Percentiles rank a stretch among this genome's conserved stretches.
phyloP scores from a whole-genome alignment of 2,888 invertebrate species.

The Pandemis heparana region DNA sequence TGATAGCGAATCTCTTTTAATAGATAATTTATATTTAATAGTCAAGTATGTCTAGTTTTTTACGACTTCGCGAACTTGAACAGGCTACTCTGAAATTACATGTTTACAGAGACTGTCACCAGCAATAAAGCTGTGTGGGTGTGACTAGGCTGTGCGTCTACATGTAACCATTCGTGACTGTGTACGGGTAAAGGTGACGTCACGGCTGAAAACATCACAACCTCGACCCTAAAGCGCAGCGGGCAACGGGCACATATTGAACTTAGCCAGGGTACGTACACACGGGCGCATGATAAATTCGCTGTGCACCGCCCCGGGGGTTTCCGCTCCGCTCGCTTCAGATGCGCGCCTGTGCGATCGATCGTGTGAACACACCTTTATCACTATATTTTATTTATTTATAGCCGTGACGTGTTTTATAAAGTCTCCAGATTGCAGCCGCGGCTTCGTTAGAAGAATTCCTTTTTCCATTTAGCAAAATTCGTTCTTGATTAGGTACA shows the following conservation, averaged over 20 bases:
- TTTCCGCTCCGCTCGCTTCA: conserved; percentile 77
- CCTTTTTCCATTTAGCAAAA: not conserved
- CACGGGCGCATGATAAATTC: conserved; percentile 74
- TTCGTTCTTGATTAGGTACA: no score
- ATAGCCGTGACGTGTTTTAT: conserved; percentile 45
- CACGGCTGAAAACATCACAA: conserved; percentile 5
- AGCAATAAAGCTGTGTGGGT: no score
- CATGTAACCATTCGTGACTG: no score
- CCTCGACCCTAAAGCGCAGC: not conserved
- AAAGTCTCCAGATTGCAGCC: not conserved
- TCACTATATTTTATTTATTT: conserved; percentile 60
- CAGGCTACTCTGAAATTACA: no score
- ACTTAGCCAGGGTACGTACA: conserved; percentile 60
- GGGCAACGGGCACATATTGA: conserved; percentile 46
- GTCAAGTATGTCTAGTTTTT: no score
- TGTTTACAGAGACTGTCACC: no score
- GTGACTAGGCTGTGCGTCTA: no score
- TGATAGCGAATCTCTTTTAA: no score
- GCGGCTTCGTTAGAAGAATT: no score
- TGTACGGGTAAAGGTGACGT: not conserved
- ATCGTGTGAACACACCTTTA: conserved; percentile 78
- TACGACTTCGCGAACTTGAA: no score
- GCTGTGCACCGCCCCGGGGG: conserved; percentile 71
- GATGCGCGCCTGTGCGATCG: conserved; percentile 72
- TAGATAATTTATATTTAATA: no score